A percentile compares a stretch with the other conserved stretches of the same genome.
These are phyloP conservation scores for Cephus pulcher DNA, from an alignment of 2,888 invertebrate genomes.

Conservation along the genomic window DNA sequence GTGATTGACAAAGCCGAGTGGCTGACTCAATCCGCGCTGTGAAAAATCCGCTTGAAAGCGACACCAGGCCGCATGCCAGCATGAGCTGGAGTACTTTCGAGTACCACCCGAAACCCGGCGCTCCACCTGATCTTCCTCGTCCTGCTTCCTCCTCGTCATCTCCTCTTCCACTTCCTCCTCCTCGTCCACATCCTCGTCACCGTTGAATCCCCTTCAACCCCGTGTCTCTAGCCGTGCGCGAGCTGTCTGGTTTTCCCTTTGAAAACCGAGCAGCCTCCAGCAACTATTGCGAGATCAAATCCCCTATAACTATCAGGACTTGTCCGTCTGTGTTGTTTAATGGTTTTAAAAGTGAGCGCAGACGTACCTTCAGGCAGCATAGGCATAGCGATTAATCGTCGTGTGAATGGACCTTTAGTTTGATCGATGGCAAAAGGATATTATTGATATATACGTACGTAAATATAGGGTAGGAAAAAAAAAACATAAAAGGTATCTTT, in stretches of 20 bases:
- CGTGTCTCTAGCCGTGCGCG: slow-evolving; percentile 5
- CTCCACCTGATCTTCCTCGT: not conserved
- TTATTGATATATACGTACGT: not conserved
- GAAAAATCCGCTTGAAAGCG: slow-evolving; percentile 35
- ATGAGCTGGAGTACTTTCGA: slow-evolving; percentile 26
- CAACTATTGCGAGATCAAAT: slow-evolving; percentile 12
- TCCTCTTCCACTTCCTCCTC: not conserved
- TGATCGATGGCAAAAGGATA: not conserved
- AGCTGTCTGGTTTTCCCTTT: slow-evolving; percentile 12
- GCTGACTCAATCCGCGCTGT: slow-evolving; percentile 42
- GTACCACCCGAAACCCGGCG: slow-evolving; percentile 29
- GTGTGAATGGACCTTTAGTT: not conserved
- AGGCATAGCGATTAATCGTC: not conserved
- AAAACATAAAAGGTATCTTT: not conserved
- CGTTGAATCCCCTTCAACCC: not conserved
- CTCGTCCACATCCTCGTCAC: not conserved
- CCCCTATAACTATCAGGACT: slow-evolving; percentile 27
- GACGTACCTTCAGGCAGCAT: not conserved
- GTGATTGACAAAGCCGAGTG: slow-evolving; percentile 45
- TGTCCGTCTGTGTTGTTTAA: slow-evolving; percentile 22
- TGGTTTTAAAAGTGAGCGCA: slow-evolving; percentile 25
- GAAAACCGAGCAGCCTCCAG: slow-evolving; percentile 11
- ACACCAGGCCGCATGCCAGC: slow-evolving; percentile 28
- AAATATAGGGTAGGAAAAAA: not conserved
- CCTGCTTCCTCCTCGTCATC: not conserved